Evolutionary conservation across 2,797 vertebrate species (phyloP).

Genomic region (Emydoidea blandingii): DNA sequence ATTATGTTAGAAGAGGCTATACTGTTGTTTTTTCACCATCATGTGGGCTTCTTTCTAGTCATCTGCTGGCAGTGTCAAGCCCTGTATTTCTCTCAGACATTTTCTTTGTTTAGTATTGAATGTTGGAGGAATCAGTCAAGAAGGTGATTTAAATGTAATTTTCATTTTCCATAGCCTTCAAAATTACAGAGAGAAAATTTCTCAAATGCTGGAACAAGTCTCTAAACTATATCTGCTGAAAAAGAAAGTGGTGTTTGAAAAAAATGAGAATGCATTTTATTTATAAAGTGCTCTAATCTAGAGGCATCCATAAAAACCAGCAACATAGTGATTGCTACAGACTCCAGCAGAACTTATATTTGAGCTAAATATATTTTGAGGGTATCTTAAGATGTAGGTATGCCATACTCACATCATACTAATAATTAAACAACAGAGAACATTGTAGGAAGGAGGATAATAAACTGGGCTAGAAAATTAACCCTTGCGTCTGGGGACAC

Average conservation of each 20-base stretch:
- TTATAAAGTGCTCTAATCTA: neutral
- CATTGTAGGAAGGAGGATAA: neutral
- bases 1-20: neutral
- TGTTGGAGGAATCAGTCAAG: neutral
- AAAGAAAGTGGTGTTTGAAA: neutral
- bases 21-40: neutral
- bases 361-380: neutral
- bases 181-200: neutral
- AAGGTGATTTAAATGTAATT: neutral
- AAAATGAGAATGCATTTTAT: neutral
- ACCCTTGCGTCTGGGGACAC: neutral
- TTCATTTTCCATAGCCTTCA: constrained; percentile 5
- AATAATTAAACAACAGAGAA: neutral
- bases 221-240: neutral
- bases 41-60: neutral
- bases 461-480: neutral
- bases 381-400: neutral
- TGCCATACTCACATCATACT: neutral
- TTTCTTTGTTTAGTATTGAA: neutral
- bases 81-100: neutral
- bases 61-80: neutral
- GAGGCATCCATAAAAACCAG: neutral
- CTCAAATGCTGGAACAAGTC: neutral
- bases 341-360: neutral
- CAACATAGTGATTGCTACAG: neutral